phyloP scores from a whole-genome alignment of 2,113 vertebrate genomes.

The Neotragus pygmaeus region DNA sequence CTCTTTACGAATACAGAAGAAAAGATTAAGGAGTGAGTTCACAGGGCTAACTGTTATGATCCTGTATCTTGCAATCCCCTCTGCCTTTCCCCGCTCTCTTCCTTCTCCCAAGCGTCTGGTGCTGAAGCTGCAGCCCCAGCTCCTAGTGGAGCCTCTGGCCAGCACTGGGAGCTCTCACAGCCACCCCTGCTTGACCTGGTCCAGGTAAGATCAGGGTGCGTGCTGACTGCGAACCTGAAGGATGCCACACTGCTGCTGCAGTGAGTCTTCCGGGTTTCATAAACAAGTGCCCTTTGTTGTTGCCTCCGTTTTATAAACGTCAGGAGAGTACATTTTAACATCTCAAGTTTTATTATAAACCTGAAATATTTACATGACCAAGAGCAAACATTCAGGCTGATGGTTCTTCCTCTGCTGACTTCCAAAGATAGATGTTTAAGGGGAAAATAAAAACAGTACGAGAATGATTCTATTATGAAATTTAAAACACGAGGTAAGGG shows the following conservation, averaged over 20 bases:
- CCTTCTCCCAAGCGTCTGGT: fast-evolving
- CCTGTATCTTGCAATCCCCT: background rate
- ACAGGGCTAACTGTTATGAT: background rate
- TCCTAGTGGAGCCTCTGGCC: fast-evolving
- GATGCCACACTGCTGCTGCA: fast-evolving
- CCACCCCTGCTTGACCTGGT: background rate
- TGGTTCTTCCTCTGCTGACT: background rate
- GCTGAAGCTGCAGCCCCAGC: background rate
- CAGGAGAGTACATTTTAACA: background rate
- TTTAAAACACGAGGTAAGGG: background rate
- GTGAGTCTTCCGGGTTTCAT: background rate
- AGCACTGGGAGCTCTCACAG: background rate
- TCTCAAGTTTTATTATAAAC: background rate
- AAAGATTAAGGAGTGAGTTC: background rate
- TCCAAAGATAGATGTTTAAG: background rate
- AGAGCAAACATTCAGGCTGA: background rate
- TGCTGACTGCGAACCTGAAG: too few relatives aligned
- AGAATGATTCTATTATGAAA: background rate
- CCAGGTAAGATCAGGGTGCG: background rate
- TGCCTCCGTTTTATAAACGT: background rate
- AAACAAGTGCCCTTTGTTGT: background rate
- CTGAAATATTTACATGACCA: background rate
- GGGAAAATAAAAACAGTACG: background rate
- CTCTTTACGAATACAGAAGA: background rate
- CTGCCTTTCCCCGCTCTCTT: fast-evolving